Evolutionary conservation across 2,797 vertebrate genomes (phyloP).

Genomic region (Thamnophis elegans): DNA sequence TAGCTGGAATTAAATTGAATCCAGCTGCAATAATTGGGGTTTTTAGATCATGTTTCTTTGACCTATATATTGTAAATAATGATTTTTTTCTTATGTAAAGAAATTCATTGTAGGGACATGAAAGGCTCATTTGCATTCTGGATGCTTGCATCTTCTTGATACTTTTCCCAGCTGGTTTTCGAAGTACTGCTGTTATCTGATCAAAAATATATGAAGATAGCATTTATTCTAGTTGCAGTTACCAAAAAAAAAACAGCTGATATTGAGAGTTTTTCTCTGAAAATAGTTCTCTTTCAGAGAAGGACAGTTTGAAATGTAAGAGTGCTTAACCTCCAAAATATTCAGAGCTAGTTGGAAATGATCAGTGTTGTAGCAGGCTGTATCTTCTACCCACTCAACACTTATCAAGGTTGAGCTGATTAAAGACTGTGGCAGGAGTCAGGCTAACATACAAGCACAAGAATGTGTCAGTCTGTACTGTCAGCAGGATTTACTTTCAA

Average conservation of each 20-base stretch:
- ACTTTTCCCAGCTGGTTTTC: conserved; percentile 51
- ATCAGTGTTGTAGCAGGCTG: background rate
- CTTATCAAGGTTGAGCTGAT: conserved; percentile 40
- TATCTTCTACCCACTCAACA: background rate
- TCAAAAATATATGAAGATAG: conserved; percentile 20
- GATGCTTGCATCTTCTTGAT: conserved; percentile 57
- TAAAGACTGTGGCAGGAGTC: conserved; percentile 33
- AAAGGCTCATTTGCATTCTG: conserved; percentile 62
- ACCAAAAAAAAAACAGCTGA: conserved; percentile 25
- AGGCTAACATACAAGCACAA: background rate
- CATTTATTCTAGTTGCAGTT: conserved; percentile 18
- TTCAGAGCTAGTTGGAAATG: background rate
- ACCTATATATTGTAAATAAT: conserved; percentile 63
- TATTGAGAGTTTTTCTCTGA: background rate
- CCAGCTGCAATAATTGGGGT: conserved; percentile 46
- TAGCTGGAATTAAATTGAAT: conserved; percentile 37
- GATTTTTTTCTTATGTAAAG: conserved; percentile 53
- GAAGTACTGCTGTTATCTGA: conserved; percentile 22
- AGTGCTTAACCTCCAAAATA: background rate
- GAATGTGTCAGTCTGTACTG: conserved; percentile 47
- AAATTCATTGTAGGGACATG: conserved; percentile 45
- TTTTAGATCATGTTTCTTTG: conserved; percentile 37
- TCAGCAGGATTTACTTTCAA: conserved; percentile 38
- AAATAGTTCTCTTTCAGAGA: background rate
- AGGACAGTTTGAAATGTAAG: background rate